Base-by-base conservation (phyloP, 2,797 vertebrate genomes). In the Numenius phaeopus region DNA sequence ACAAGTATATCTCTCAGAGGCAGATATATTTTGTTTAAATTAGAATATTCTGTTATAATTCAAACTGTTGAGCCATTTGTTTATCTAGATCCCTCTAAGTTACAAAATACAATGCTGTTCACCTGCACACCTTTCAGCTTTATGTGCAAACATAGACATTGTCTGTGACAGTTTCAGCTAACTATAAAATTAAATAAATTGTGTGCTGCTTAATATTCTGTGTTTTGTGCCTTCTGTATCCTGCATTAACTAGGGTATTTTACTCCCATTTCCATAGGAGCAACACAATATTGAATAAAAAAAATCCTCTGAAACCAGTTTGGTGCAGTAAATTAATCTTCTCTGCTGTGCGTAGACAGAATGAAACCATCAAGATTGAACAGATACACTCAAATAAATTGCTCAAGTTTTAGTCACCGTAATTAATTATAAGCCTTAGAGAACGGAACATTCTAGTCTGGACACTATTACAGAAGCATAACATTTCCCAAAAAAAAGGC, bases 341-440 rank as follows among this genome's bases (percentile, higher is more conserved):
- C 19, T 95, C 8, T 62, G 24, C 14, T 81, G 18, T 44, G 30
- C n/a, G 40, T n/a, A 91, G 58, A 82, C 30, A 87, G 49, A 92
- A 79, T 59, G 17, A 97, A 88, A 75, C 13, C 16, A 52, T 65
- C 32, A 70, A 70, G 71, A 85, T 18, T 83, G 58, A 92, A 91
- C 46, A 81, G 64, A 67, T 79, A 80, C 5, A 18, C 24, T 93
- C 29, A 82, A 75, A 84, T 92, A 79, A 93, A 79, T 87, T 69
- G 44, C 30, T 57, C 20, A 62, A n/a, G 30, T 84, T 86, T 90
- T 42, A 75, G 65, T 50, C 55, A 71, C 42, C 55, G 17, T 89
- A 94, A 94, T 85, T 50, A 91, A 92, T 87, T 84, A 37, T 55
- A 83, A 79, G 6, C 18, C 16, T 69, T 87, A 91, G 32, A 81